Evolutionary conservation across 2,113 vertebrate genomes (phyloP).

Genomic region (Capreolus pygargus): DNA sequence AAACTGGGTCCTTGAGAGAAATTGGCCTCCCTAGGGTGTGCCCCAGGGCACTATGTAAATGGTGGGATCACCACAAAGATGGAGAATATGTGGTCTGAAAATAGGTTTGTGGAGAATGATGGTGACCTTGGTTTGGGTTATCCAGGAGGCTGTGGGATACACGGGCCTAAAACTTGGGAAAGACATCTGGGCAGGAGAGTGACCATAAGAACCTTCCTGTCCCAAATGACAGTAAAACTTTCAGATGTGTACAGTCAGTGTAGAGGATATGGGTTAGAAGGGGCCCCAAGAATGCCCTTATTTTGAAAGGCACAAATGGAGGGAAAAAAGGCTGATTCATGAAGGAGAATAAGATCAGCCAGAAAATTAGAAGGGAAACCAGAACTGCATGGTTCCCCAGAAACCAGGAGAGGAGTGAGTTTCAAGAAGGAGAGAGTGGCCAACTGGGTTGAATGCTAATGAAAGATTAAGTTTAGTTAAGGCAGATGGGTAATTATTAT

Average conservation of each 20-base stretch:
- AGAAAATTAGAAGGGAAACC: not conserved
- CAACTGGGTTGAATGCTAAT: not conserved
- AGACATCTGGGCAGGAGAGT: too few relatives aligned
- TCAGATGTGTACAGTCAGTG: not conserved
- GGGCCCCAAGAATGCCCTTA: not conserved
- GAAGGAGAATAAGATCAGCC: not conserved
- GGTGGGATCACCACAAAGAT: not conserved
- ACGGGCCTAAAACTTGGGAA: not conserved
- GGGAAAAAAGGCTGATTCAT: not conserved
- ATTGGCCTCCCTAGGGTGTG: not conserved
- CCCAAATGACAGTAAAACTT: not conserved
- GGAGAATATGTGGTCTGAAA: not conserved
- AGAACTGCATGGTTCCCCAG: not conserved
- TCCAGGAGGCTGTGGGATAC: not conserved
- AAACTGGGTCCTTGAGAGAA: not conserved
- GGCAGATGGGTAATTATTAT: not conserved
- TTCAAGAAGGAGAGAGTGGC: not conserved
- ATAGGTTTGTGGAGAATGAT: not conserved
- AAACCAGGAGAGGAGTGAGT: not conserved
- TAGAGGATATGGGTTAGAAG: not conserved
- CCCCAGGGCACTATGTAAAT: not conserved
- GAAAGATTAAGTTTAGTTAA: not conserved
- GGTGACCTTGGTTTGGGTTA: not conserved
- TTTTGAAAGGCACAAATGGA: not conserved
- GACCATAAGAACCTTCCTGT: not conserved